phyloP scores from a whole-genome alignment of 2,113 vertebrate genomes.

The Pseudonaja textilis region DNA sequence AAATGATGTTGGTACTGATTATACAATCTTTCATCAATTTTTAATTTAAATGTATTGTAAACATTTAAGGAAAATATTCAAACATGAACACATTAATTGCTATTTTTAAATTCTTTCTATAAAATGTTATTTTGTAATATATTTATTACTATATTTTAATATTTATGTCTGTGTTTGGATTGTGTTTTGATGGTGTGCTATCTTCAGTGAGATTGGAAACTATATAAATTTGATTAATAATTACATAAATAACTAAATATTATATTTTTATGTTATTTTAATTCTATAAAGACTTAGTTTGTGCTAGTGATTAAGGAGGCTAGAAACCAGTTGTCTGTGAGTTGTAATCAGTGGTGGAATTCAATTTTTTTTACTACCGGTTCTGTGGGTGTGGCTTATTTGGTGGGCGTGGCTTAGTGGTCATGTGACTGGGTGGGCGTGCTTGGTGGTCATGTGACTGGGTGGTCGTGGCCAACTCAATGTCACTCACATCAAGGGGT shows the following conservation, averaged over 20 bases:
- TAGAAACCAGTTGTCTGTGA: not conserved
- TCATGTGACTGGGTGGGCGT: no score
- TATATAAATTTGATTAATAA: not conserved
- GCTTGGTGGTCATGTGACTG: no score
- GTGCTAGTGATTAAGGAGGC: not conserved
- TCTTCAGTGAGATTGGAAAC: not conserved
- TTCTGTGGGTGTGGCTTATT: no score
- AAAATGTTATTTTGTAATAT: not conserved
- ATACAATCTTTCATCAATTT: not conserved
- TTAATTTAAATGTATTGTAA: not conserved
- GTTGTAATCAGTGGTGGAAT: not conserved
- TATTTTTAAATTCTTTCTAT: not conserved
- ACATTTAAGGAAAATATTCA: not conserved
- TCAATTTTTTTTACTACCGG: no score
- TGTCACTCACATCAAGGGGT: no score
- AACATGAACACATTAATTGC: not conserved
- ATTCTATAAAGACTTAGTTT: not conserved
- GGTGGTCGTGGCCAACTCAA: no score
- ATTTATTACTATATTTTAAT: not conserved
- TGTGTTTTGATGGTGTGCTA: not conserved
- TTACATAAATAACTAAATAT: not conserved
- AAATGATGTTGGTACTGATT: not conserved
- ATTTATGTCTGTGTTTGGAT: not conserved
- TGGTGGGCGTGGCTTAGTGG: no score
- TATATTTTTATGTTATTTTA: not conserved